phyloP scores from a whole-genome alignment of 2,888 invertebrate species.

The Apeira syringaria region DNA sequence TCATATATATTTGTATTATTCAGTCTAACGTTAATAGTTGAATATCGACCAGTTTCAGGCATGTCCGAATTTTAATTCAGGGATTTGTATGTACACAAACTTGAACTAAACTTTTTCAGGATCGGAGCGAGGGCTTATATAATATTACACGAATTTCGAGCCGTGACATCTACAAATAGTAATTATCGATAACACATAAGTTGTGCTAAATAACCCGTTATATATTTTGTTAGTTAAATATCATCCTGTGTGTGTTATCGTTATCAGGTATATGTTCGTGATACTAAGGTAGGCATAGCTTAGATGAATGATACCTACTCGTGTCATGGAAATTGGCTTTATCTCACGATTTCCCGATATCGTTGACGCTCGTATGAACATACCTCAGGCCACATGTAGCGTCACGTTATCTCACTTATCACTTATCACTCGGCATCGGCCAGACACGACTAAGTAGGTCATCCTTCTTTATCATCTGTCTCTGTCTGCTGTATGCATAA shows the following conservation, averaged over 20 bases:
- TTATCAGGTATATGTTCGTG: slow-evolving; percentile 10
- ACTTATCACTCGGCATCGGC: slow-evolving; percentile 2
- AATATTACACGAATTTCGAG: too few relatives aligned
- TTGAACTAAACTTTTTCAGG: too few relatives aligned
- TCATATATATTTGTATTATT: too few relatives aligned
- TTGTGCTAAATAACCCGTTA: too few relatives aligned
- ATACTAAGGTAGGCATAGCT: background rate
- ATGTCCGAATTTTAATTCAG: too few relatives aligned
- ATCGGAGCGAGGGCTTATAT: too few relatives aligned
- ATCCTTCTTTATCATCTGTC: slow-evolving; percentile 6
- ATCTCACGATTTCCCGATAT: slow-evolving; percentile 19
- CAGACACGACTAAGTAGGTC: slow-evolving; percentile 21
- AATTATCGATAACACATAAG: too few relatives aligned
- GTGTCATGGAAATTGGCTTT: background rate
- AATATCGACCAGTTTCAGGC: too few relatives aligned
- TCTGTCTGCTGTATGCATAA: background rate
- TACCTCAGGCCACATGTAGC: slow-evolving; percentile 7
- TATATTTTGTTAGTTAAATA: too few relatives aligned
- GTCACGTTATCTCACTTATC: slow-evolving; percentile 14
- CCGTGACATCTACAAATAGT: too few relatives aligned
- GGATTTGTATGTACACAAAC: too few relatives aligned
- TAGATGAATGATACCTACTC: background rate
- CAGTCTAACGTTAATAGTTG: too few relatives aligned
- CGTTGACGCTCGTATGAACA: background rate
- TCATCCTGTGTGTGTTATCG: background rate